Evolutionary conservation across 2,888 invertebrate genomes (phyloP).

Genomic region (Timandra comae): DNA sequence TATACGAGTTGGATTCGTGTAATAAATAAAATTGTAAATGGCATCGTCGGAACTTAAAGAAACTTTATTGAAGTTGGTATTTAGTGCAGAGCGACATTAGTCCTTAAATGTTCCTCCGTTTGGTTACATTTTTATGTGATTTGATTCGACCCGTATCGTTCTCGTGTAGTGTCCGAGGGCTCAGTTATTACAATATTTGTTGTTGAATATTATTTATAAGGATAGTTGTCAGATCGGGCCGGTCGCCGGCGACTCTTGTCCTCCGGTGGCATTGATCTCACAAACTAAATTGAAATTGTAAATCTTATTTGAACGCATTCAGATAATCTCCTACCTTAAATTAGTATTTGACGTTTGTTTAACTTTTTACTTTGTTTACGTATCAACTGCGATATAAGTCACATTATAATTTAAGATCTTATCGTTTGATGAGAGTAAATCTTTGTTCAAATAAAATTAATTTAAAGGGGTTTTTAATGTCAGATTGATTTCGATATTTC

Average conservation of each 20-base stretch:
- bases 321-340: constrained; percentile 23
- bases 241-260: constrained; percentile 40
- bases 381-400: constrained; percentile 4
- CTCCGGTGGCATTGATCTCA: constrained; percentile 49
- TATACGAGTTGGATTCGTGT: constrained; percentile 36
- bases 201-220: constrained; percentile 66
- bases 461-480: too few species aligned
- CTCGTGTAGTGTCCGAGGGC: constrained; percentile 30
- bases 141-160: constrained; percentile 27
- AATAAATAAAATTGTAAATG: constrained; percentile 40
- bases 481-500: too few species aligned
- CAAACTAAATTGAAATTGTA: constrained; percentile 40
- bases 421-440: too few species aligned
- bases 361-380: constrained; percentile 14
- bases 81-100: constrained; percentile 37
- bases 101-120: constrained; percentile 34
- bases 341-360: constrained; percentile 21
- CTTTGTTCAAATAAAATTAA: too few species aligned
- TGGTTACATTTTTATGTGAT: constrained; percentile 44
- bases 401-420: constrained; percentile 3
- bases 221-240: constrained; percentile 48
- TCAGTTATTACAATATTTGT: constrained; percentile 71
- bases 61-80: constrained; percentile 42
- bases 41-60: constrained; percentile 50
- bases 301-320: constrained; percentile 36